phyloP scores from a whole-genome alignment of 2,888 invertebrate genomes.

The Palloptera scutellata region DNA sequence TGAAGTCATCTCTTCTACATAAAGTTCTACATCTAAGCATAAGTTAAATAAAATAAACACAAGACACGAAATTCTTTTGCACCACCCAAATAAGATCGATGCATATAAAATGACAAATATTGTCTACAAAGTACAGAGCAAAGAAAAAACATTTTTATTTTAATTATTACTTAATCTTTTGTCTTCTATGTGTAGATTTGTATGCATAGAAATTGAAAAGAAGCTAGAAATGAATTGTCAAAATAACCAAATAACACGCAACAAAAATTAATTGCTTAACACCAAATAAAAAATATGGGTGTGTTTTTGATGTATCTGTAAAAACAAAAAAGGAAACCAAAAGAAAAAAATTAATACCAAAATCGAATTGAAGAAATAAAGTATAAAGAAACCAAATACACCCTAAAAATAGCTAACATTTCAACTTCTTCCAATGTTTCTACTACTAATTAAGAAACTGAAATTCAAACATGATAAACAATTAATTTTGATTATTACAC shows the following conservation, averaged over 20 bases:
- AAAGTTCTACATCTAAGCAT: too few relatives aligned
- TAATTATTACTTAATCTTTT: constrained; percentile 33
- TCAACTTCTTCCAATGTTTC: too few relatives aligned
- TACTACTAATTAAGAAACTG: constrained; percentile 22
- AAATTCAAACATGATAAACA: constrained; percentile 53
- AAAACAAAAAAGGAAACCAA: constrained; percentile 29
- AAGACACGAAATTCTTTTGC: too few relatives aligned
- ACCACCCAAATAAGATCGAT: too few relatives aligned
- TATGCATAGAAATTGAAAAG: constrained; percentile 11
- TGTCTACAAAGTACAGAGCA: too few relatives aligned
- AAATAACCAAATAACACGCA: constrained; percentile 51
- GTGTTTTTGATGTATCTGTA: constrained; percentile 29
- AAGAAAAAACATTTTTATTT: constrained; percentile 26
- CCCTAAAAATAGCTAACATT: constrained; percentile 1
- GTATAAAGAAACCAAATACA: constrained; percentile 17
- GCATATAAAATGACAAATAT: too few relatives aligned
- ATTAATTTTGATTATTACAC: constrained; percentile 56
- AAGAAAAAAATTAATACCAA: constrained; percentile 9
- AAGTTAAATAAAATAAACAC: too few relatives aligned
- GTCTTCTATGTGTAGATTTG: constrained; percentile 4
- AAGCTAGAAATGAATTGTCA: constrained; percentile 22
- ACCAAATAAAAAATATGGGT: constrained; percentile 48
- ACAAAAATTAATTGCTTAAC: constrained; percentile 63
- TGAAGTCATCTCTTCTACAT: too few relatives aligned
- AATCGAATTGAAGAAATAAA: constrained; percentile 35